Evolutionary conservation across 2,113 vertebrate genomes (phyloP).

Genomic region (Uropsilus gracilis): DNA sequence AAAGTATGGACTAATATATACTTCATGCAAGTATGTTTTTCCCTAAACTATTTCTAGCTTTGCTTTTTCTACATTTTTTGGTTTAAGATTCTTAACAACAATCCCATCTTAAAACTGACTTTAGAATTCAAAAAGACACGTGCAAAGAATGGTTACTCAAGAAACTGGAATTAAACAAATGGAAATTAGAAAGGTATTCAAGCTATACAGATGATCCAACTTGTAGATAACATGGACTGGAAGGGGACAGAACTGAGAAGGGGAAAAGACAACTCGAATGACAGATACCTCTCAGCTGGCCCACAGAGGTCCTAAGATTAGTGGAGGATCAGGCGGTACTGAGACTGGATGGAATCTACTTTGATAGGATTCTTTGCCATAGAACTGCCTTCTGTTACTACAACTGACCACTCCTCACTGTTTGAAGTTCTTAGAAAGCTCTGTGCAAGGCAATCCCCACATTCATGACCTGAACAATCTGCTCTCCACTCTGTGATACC

Average conservation of each 20-base stretch:
- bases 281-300: not conserved
- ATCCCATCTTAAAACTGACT: slow-evolving; percentile 30
- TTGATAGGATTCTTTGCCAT: not conserved
- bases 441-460: not conserved
- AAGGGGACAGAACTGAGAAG: not conserved
- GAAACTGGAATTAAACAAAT: slow-evolving; percentile 37
- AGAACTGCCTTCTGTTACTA: not conserved
- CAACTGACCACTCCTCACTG: not conserved
- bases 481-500: not conserved
- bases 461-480: not conserved
- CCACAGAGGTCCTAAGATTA: not conserved
- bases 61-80: not conserved
- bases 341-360: not conserved
- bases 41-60: slow-evolving; percentile 15
- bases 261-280: not conserved
- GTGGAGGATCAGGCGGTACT: not conserved
- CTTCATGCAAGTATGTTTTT: not conserved
- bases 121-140: slow-evolving; percentile 34
- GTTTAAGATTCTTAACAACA: slow-evolving; percentile 41
- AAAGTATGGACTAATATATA: slow-evolving; percentile 38
- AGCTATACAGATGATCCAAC: not conserved
- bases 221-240: not conserved
- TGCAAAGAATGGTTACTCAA: not conserved
- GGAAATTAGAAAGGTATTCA: not conserved
- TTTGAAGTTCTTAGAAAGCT: slow-evolving; percentile 46